Base-by-base conservation (phyloP, 2,797 vertebrate genomes). In the Myotis vivesi region DNA sequence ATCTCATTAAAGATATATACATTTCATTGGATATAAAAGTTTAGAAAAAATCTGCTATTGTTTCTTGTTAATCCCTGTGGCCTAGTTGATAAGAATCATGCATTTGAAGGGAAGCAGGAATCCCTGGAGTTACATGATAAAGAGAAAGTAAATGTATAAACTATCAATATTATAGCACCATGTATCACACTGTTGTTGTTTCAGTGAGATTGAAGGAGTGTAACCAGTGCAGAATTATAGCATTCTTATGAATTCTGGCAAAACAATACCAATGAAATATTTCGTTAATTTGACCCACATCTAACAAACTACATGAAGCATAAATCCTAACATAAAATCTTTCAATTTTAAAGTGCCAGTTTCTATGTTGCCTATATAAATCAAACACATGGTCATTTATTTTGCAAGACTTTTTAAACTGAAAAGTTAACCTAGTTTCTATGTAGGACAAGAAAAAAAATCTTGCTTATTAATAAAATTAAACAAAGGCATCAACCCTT, bases 381-480 rank as follows among this genome's bases (percentile, higher is more conserved):
- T 72, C 95, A 83, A 49, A 92, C 75, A 93, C 73, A 89, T 25
- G 17, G 36, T 92, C 92, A 94, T 93, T 95, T 82, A 12, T 95
- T 96, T 97, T 89, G 73, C 53, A 80, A 36, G 73, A 3, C 28
- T 25, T 57, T 93, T 87, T 44, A 92, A 89, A 44, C 36, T 72
- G 53, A 87, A 89, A 91, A 57, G 6, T 72, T 92, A 93, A 68
- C 57, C 30, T 75, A 77, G 15, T 94, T 94, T 86, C 0, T 59
- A 81, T 94, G 87, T 77, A 93, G 9, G 4, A 86, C 8, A 95
- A 68, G 66, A 86, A 91, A 91, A 91, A 75, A 89, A 92, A 81
- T 15, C 0, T 94, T 87, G 22, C 2, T 95, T 94, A 57, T 19
- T 72, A 93, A 94, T 96, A 49, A 96, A 94, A 97, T 96, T 87